These are phyloP conservation scores for Brachylomia viminalis DNA, from an alignment of 2,888 invertebrate genomes.

Conservation along the genomic window DNA sequence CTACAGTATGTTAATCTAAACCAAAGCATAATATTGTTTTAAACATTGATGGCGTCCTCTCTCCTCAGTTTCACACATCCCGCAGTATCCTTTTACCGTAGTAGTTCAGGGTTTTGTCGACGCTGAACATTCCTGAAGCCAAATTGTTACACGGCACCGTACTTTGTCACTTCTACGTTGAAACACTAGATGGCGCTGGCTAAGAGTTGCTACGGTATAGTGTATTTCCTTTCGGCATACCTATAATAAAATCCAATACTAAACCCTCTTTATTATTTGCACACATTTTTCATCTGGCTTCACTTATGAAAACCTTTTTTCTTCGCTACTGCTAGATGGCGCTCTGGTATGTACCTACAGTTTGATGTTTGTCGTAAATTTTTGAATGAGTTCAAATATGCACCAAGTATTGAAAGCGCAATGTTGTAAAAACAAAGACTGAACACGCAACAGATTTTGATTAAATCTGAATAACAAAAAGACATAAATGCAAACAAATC, in stretches of 20 bases:
- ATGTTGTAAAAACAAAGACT: neutral
- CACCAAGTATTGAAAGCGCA: neutral
- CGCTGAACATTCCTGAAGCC: slow-evolving; percentile 11
- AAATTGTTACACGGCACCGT: neutral
- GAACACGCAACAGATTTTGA: neutral
- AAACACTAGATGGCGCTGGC: slow-evolving; percentile 56
- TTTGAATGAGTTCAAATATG: neutral
- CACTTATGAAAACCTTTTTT: neutral
- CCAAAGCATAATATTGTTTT: neutral
- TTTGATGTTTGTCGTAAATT: neutral
- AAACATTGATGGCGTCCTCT: slow-evolving; percentile 43
- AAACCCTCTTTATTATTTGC: neutral
- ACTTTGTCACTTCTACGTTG: neutral
- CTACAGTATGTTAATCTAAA: neutral
- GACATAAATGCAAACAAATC: too few relatives aligned
- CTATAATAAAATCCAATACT: neutral
- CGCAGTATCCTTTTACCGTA: neutral
- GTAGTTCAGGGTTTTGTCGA: neutral
- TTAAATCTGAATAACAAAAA: too few relatives aligned
- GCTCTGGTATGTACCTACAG: neutral
- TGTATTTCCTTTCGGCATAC: neutral
- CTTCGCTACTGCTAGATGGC: slow-evolving; percentile 14
- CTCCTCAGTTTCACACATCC: neutral
- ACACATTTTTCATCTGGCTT: neutral
- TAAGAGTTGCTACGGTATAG: neutral